These are phyloP conservation scores for Theonella swinhoei DNA, from an alignment of 37 sponge, comb jelly and placozoan genomes.

Conservation along the genomic window DNA sequence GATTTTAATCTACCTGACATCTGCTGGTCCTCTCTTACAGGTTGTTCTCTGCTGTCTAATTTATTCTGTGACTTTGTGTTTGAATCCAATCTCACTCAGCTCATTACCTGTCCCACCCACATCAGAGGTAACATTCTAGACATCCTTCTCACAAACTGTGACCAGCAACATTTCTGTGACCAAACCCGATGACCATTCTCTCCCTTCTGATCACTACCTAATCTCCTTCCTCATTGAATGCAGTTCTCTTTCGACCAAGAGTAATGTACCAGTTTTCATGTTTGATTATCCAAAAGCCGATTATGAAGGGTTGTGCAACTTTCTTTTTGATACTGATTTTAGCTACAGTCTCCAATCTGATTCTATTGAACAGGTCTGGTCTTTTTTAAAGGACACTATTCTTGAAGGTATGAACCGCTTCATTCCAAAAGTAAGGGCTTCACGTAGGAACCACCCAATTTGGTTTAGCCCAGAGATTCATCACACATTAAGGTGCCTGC, in stretches of 20 bases:
- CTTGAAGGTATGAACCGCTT: slow-evolving; percentile 1
- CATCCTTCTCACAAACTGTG: slow-evolving; percentile 14
- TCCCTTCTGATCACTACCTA: slow-evolving; percentile 26
- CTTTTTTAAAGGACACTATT: not conserved
- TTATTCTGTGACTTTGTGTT: slow-evolving; percentile 37
- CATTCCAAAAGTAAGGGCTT: slow-evolving; percentile 1
- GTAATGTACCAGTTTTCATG: not conserved
- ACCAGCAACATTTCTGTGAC: not conserved
- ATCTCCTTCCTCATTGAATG: slow-evolving; percentile 4
- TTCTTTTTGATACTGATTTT: slow-evolving; percentile 8
- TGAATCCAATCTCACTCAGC: slow-evolving; percentile 27
- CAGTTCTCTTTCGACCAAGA: not conserved
- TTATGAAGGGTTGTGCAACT: slow-evolving; percentile 17
- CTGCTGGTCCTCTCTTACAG: slow-evolving; percentile 19
- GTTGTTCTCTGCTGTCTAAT: not conserved
- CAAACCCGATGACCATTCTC: too few relatives aligned
- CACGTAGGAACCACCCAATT: not conserved
- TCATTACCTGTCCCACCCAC: slow-evolving; percentile 38
- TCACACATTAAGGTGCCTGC: not conserved
- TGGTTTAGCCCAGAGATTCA: slow-evolving; percentile 15
- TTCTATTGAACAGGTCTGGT: slow-evolving; percentile 28
- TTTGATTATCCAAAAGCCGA: slow-evolving; percentile 28
- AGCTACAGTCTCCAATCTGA: not conserved
- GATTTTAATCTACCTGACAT: slow-evolving; percentile 55
- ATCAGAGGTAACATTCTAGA: slow-evolving; percentile 41